These are phyloP conservation scores for Dicerorhinus sumatrensis DNA, from an alignment of 2,113 vertebrate species.

Conservation along the genomic window DNA sequence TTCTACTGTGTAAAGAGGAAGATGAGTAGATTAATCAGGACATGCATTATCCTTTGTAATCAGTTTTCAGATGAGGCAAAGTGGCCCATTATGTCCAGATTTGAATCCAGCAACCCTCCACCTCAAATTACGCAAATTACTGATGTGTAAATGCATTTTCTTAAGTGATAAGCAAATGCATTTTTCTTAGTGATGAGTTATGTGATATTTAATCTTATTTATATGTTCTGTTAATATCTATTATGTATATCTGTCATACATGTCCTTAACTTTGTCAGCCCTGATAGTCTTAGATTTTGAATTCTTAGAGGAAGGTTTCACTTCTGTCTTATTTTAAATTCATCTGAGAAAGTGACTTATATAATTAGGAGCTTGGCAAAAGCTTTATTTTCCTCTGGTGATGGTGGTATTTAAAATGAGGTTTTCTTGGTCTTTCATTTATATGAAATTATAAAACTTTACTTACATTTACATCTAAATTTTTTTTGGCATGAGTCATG, in stretches of 20 bases:
- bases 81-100: neutral
- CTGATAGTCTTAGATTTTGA: neutral
- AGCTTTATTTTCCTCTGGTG: neutral
- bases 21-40: neutral
- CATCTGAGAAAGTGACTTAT: neutral
- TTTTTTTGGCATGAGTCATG: neutral
- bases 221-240: neutral
- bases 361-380: neutral
- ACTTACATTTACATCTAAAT: neutral
- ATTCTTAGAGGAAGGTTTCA: neutral
- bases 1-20: conserved; percentile 34
- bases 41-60: neutral
- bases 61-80: neutral
- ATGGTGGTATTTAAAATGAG: neutral
- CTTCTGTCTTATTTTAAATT: conserved; percentile 29
- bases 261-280: neutral
- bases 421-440: neutral
- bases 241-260: neutral
- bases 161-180: neutral
- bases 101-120: neutral
- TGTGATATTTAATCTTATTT: neutral
- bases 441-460: neutral
- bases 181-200: conserved; percentile 24
- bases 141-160: neutral
- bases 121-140: neutral